Evolutionary conservation across 2,888 invertebrate genomes (phyloP).

Genomic region (Allophyes oxyacanthae): DNA sequence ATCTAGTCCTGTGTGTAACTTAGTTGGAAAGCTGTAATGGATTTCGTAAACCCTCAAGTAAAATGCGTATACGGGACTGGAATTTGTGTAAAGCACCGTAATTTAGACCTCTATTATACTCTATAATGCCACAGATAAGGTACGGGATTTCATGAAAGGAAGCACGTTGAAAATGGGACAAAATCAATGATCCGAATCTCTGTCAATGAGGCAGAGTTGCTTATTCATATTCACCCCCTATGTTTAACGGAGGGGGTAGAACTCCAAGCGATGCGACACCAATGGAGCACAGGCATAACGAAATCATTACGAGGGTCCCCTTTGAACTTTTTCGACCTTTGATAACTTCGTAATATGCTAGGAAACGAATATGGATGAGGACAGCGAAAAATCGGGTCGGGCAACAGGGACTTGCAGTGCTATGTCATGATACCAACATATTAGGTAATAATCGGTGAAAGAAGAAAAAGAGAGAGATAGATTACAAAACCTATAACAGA

Average conservation of each 20-base stretch:
- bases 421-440: no score
- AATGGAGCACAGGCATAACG: slow-evolving; percentile 23
- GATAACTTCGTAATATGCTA: no score
- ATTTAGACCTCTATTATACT: slow-evolving; percentile 22
- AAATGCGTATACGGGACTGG: not conserved
- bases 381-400: no score
- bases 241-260: slow-evolving; percentile 14
- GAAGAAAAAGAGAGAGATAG: no score
- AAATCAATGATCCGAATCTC: slow-evolving; percentile 50
- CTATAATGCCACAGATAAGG: slow-evolving; percentile 25
- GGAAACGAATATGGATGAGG: no score
- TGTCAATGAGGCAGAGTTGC: slow-evolving; percentile 17
- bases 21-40: no score
- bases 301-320: slow-evolving; percentile 21
- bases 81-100: slow-evolving; percentile 15
- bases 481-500: no score
- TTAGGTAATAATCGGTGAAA: no score
- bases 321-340: not conserved
- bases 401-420: no score
- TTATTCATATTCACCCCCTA: slow-evolving; percentile 31
- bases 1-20: no score
- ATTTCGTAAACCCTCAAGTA: no score
- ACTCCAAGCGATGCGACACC: slow-evolving; percentile 23
- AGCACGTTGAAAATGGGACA: slow-evolving; percentile 39
- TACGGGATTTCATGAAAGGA: slow-evolving; percentile 25